A percentile compares a stretch with the other conserved stretches of the same genome.
Conservation (phyloP, 2,113 vertebrate genomes). For the Myotis brandtii region DNA sequence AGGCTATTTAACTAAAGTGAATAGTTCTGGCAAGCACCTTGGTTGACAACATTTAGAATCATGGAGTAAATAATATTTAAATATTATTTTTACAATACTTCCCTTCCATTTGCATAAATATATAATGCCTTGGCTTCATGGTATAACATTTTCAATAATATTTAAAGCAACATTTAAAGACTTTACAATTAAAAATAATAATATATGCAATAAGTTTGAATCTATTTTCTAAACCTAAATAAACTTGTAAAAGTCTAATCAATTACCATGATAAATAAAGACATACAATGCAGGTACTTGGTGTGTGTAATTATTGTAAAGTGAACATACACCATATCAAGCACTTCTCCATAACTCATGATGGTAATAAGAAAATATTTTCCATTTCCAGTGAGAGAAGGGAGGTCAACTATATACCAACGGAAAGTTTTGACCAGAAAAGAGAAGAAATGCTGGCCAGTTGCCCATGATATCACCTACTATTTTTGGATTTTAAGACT, state of each 20-base stretch:
- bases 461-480: background rate
- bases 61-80: background rate
- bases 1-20: background rate
- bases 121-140: background rate
- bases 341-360: background rate
- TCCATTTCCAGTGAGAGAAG: background rate
- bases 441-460: background rate
- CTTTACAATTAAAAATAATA: background rate
- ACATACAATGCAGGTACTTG: background rate
- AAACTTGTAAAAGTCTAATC: slow-evolving; percentile 3
- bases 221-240: slow-evolving; percentile 15
- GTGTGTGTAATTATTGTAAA: background rate
- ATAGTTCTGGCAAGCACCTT: background rate
- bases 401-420: background rate
- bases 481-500: background rate
- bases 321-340: background rate
- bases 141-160: background rate
- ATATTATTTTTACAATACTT: background rate
- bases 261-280: slow-evolving; percentile 23
- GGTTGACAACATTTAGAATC: background rate
- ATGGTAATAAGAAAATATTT: slow-evolving; percentile 20
- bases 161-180: background rate
- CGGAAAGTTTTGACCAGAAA: background rate
- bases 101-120: background rate
- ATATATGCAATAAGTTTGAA: background rate